Conservation (phyloP, 2,113 vertebrate species). For the Channa maculata region DNA sequence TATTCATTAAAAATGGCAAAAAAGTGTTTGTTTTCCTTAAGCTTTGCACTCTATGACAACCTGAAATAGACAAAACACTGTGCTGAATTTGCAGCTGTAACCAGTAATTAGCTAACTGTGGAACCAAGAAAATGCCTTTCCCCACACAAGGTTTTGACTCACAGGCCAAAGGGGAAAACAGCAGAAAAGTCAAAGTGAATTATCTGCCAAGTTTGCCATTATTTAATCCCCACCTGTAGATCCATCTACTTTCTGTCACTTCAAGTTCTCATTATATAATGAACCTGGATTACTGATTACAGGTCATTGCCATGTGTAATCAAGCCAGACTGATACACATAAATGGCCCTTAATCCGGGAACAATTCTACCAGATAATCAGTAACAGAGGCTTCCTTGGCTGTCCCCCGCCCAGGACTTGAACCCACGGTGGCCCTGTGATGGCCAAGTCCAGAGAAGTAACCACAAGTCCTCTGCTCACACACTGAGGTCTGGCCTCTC, state of each 20-base stretch:
- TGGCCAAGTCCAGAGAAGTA: constrained; percentile 71
- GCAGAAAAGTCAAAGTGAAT: constrained; percentile 12
- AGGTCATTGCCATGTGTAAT: constrained; percentile 11
- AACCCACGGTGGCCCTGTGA: constrained; percentile 66
- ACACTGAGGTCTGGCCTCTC: constrained; percentile 81
- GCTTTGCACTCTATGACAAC: constrained; percentile 51
- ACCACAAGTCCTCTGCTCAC: constrained; percentile 72
- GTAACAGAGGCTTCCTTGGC: constrained; percentile 39
- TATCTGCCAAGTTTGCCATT: constrained; percentile 12
- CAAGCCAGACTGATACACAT: constrained; percentile 26
- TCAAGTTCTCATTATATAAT: constrained; percentile 45
- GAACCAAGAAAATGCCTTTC: constrained; percentile 63
- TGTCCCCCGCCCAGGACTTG: constrained; percentile 70
- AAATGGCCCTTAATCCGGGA: constrained; percentile 67
- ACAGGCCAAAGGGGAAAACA: constrained; percentile 19
- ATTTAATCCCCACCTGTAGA: constrained; percentile 18
- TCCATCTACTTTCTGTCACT: constrained; percentile 2
- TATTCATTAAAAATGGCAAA: constrained; percentile 22
- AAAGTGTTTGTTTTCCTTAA: constrained; percentile 32
- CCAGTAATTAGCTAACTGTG: constrained; percentile 71
- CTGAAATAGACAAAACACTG: constrained; percentile 66
- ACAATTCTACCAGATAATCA: constrained; percentile 59
- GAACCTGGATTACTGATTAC: constrained; percentile 41
- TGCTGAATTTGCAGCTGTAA: constrained; percentile 56
- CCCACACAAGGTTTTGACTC: constrained; percentile 46